Evolutionary conservation across 2,797 vertebrate genomes (phyloP), one percentile per base, ranked within the genome.

Genomic region (Otolemur crassicaudatus): DNA sequence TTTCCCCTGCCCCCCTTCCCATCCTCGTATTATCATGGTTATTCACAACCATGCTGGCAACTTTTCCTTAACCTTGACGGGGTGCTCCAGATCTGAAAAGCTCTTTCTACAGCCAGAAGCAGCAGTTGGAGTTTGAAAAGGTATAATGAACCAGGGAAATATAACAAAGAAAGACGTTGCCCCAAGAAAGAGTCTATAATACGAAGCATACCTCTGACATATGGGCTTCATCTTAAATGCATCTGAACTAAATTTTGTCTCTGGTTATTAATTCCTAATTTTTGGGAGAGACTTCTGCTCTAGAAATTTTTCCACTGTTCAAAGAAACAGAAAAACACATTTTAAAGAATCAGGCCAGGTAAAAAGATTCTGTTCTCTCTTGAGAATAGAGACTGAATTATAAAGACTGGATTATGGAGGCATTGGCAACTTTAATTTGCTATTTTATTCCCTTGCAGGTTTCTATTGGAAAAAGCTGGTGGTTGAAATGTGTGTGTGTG

Each of bases 401-500:
- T 72, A 46, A 81, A 91, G 23, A 53, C 56, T 90, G 60, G 22
- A 87, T 27, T 27, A 85, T 75, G 69, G 89, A 97, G 87, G 40
- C 37, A 2, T 5, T 19, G 31, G 16, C n/a, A 46, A 40, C 8
- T n/a, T 61, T 70, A 29, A 23, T 17, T 75, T 37, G 27, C 4
- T 31, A 1, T 31, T 70, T 80, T 65, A 40, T 67, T 92, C 29
- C 49, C 34, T 60, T 31, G 5, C 16, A 34, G 37, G 20, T n/a
- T 91, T 82, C 43, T 34, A 16, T 23, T 43, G 49, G 31, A 77
- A 90, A 90, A 70, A 95, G 63, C 40, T n/a, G 82, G 17, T 67
- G 79, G 90, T 92, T 96, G 96, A 97, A 97, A 97, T 93, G 27
- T 3, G 14, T 40, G 60, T 63, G 34, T 10, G 20, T 25, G 22